Evolutionary conservation across 2,797 vertebrate genomes (phyloP).

Genomic region (Mormyrops boulengeri): DNA sequence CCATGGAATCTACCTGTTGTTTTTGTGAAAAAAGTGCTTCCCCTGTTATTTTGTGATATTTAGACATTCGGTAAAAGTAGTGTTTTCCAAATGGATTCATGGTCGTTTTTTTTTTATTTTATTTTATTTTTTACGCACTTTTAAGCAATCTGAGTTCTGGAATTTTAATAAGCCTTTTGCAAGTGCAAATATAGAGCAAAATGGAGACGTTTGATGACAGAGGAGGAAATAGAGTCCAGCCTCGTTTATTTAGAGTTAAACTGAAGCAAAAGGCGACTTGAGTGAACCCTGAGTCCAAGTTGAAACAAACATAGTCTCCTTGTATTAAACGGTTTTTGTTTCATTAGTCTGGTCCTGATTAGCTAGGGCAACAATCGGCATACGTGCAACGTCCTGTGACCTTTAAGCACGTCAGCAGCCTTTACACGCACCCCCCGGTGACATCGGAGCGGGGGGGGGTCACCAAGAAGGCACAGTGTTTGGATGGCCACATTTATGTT

Average conservation of each 20-base stretch:
- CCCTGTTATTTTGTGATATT: background rate
- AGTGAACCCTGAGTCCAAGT: conserved; percentile 53
- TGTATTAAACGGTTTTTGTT: conserved; percentile 47
- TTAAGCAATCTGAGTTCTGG: background rate
- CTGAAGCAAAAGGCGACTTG: conserved; percentile 45
- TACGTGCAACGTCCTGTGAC: conserved; percentile 61
- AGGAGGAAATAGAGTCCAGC: background rate
- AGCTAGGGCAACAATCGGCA: conserved; percentile 59
- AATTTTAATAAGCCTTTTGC: background rate
- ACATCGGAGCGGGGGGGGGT: conserved; percentile 57
- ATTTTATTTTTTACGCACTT: background rate
- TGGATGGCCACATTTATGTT: conserved; percentile 68
- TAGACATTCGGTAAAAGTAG: background rate
- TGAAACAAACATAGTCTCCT: conserved; percentile 53
- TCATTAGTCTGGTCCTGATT: conserved; percentile 67
- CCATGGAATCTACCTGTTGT: conserved; percentile 16
- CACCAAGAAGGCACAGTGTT: conserved; percentile 56
- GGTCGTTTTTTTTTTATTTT: background rate
- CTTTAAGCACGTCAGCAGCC: conserved; percentile 58
- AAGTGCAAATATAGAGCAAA: background rate
- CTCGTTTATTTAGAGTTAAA: conserved; percentile 19
- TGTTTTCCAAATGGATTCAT: background rate
- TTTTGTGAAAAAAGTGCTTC: background rate
- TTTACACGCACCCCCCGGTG: conserved; percentile 60
- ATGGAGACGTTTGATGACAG: background rate